Base-by-base conservation (phyloP, 2,888 invertebrate genomes). In the Tyria jacobaeae region DNA sequence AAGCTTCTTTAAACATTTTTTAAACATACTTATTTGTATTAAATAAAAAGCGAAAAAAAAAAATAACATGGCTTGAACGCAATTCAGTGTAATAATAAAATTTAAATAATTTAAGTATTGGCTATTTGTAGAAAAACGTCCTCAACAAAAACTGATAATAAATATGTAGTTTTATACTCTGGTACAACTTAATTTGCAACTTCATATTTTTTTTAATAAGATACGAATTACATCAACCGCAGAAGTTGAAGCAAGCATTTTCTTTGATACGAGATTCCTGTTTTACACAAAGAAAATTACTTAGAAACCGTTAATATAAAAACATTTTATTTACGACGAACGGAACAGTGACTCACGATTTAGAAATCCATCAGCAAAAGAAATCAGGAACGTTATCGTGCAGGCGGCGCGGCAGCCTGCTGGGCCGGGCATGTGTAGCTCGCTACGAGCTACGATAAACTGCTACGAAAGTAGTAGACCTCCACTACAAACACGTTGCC, bases 381-480 rank as follows among this genome's bases (percentile, higher is more conserved):
- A 25, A 44, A n/a, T 24, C 44, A 44, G 24, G n/a, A 12, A 24
- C 15, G 55, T 9, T 15, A 27, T 5, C 27, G 27, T 31, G 27
- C n/a, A 39, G 49, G 10, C 35, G 35, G 27, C 27, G 6, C 2
- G 27, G 4, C n/a, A n/a, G n/a, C n/a, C n/a, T 14, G 15, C n/a
- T 25, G 37, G 25, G 24, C 25, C 44, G 47, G 44, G 21, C 55
- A 50, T 17, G 59, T 34, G 60, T 17, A 34, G 56, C 64, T 31
- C 56, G 49, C 60, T 68, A 55, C 63, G 55, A 39, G 65, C 59
- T 59, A 48, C 58, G 65, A 15, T 2, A 41, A 31, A 58, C 62
- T 60, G 55, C 57, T 60, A 65, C 63, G 62, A 63, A 53, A 49
- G 34, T 54, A 35, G 49, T 62, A 52, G 37, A 37, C 25, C 14